Evolutionary conservation across 2,888 invertebrate species (phyloP), one percentile per base, ranked within the genome.

Genomic region (Gymnosoma rotundatum): DNA sequence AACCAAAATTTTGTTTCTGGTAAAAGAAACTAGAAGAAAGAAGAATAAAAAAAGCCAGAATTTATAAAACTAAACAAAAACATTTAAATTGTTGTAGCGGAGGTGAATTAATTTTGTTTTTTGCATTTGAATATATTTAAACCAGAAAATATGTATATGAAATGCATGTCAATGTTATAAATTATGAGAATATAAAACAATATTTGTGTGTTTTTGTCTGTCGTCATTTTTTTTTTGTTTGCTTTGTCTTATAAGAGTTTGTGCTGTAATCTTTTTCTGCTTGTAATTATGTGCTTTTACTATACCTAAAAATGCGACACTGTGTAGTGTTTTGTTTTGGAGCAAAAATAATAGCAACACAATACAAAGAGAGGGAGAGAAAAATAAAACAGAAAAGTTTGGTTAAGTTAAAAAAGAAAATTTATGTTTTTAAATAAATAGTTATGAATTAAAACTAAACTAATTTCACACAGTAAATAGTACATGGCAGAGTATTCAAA

Each of bases 371-470:
- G 14, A 75, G 76, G 76, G 61, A 81, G 58, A 73, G 38, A 48
- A 76, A 74, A 70, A 45, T 83, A 84, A 60, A 38, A 63, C n/a
- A 72, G n/a, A 79, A 83, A 87, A 86, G 87, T 87, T 84, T 86
- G 87, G 87, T 87, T 86, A 87, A 85, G 83, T 83, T 74, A 61
- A 80, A 73, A 86, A 81, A 38, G 67, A 70, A 72, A 83, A 83
- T 75, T 64, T 73, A 48, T 42, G 76, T 79, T 60, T 42, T 52
- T 38, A 21, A 58, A 74, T 79, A 76, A 63, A 76, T 70, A 79
- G 20, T 72, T 56, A 72, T 56, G 56, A 36, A 60, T 58, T 42
- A 83, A 83, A 63, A 54, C 10, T 7, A 50, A 66, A 78, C 72
- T 45, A 21, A 64, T 67, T 61, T 16, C n/a, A 9, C 25, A 66